Evolutionary conservation across 2,888 invertebrate genomes (phyloP).

Genomic region (Clepsis dumicolana): DNA sequence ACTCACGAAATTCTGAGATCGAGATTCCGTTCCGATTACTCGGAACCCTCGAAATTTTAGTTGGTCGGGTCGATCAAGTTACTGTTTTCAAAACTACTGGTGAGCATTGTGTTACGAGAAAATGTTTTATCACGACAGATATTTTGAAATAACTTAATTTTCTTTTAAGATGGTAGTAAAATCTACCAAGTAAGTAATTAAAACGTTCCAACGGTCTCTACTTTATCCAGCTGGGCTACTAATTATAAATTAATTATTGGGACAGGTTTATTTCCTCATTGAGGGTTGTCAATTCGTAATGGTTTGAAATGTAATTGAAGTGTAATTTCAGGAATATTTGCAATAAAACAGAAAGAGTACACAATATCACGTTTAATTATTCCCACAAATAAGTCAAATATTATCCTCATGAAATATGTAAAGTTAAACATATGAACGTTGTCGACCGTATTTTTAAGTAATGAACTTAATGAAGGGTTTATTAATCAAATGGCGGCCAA

Average conservation of each 20-base stretch:
- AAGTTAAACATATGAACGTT: neutral
- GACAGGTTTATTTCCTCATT: no score
- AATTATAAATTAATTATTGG: slow-evolving; percentile 12
- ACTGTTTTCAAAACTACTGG: slow-evolving; percentile 29
- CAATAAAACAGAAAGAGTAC: slow-evolving; percentile 8
- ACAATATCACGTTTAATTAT: slow-evolving; percentile 5
- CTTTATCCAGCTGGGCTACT: slow-evolving; percentile 16
- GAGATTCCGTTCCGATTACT: slow-evolving; percentile 30
- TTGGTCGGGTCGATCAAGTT: slow-evolving; percentile 35
- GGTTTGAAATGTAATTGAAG: neutral
- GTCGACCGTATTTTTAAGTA: neutral
- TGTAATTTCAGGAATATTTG: neutral
- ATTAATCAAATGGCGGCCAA: neutral
- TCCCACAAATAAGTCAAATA: slow-evolving; percentile 8
- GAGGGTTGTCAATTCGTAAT: slow-evolving; percentile 5
- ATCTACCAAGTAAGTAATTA: neutral
- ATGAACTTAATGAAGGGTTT: neutral
- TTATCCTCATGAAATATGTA: slow-evolving; percentile 1
- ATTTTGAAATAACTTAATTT: neutral
- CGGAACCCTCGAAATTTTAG: slow-evolving; percentile 40
- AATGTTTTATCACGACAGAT: slow-evolving; percentile 18
- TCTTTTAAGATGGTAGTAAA: neutral
- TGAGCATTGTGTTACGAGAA: slow-evolving; percentile 25
- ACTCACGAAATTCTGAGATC: slow-evolving; percentile 38
- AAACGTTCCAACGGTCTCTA: slow-evolving; percentile 19